phyloP scores from a whole-genome alignment of 2,888 invertebrate genomes.

The Bombyx huttoni region DNA sequence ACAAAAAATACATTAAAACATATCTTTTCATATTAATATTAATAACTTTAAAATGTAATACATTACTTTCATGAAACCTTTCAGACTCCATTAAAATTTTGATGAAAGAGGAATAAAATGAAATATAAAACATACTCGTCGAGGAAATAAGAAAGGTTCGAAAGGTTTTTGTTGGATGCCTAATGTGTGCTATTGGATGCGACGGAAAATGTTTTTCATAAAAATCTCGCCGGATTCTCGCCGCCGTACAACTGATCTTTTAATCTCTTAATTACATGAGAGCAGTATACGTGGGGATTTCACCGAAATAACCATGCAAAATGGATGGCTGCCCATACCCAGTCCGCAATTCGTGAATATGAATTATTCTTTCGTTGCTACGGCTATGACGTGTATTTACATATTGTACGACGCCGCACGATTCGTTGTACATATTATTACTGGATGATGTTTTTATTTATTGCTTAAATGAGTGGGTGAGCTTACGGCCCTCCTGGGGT shows the following conservation, averaged over 20 bases:
- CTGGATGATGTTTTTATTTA: no score
- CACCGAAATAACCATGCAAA: conserved; percentile 51
- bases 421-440: conserved; percentile 8
- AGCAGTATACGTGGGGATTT: conserved; percentile 43
- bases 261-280: conserved; percentile 66
- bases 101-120: neutral
- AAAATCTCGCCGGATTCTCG: conserved; percentile 30
- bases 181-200: conserved; percentile 20
- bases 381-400: conserved; percentile 49
- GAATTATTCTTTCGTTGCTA: conserved; percentile 56
- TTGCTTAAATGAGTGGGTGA: no score
- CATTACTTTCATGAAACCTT: neutral
- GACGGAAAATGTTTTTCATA: conserved; percentile 36
- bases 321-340: conserved; percentile 31
- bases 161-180: neutral
- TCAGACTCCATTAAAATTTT: neutral
- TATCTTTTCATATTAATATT: neutral
- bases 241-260: conserved; percentile 37
- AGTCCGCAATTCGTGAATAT: conserved; percentile 36
- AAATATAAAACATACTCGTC: neutral
- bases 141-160: neutral
- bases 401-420: conserved; percentile 40
- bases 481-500: no score
- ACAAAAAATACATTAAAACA: neutral
- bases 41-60: neutral